Base-by-base conservation (phyloP, 2,113 vertebrate genomes). In the Mugil cephalus region DNA sequence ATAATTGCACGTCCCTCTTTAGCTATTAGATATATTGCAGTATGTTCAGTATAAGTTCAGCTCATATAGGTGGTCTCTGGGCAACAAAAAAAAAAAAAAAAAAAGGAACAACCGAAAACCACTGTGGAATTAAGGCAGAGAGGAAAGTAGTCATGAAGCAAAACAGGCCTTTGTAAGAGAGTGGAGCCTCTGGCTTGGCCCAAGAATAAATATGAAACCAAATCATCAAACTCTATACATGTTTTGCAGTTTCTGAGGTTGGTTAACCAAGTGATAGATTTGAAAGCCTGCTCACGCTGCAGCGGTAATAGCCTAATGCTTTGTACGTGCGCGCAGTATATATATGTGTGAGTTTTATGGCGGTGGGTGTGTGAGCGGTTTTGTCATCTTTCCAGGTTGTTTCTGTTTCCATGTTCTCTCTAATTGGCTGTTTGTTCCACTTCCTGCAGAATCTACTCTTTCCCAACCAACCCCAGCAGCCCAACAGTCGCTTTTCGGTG, bases 391-490 rank as follows among this genome's bases (percentile, higher is more conserved):
- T 82, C 73, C 65, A 74, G 68, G 64, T 78, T 45, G 51, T 68
- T n/a, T 65, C 72, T 62, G 45, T 21, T 43, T 80, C 82, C 66
- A 54, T 73, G 72, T 66, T 72, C 51, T 77, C 54, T 9, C 73
- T 87, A 76, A 82, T 79, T 80, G 60, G 42, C 58, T 59, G 45
- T 75, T 74, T 82, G 51, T 79, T 79, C 50, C 36, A 80, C 58
- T 69, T 83, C 53, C 77, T 92, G 50, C 91, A 99, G 98, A 99
- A 98, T 74, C 94, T 99, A 11, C 95, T 99, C 80, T 99, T 99
- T 84, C 98, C 98, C 77, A 99, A 98, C 91, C 98, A 99, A 77
- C 97, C 98, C 39, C 96, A 96, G 79, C 97, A 98, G 69, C 95
- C 98, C 81, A 97, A 93, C 93, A 97, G 96, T 77, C 95, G 96